Conservation (phyloP, 2,113 vertebrate genomes). For the Cololabis saira region DNA sequence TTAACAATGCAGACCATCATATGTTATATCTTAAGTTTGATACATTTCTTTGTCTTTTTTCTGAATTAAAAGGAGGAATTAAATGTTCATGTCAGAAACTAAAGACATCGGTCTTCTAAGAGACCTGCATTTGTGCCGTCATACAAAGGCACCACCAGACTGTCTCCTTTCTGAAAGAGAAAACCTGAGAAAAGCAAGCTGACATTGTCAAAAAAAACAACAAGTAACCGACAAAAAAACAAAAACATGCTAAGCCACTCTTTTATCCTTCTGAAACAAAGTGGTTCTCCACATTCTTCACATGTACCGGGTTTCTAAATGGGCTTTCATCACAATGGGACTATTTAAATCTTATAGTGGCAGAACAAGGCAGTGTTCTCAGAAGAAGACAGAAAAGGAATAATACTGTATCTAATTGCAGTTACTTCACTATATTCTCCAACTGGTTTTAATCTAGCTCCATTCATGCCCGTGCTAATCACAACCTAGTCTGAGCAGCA, state of each 20-base stretch:
- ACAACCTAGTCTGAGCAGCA: slow-evolving; percentile 61
- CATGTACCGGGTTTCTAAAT: slow-evolving; percentile 73
- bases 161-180: slow-evolving; percentile 61
- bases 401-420: slow-evolving; percentile 83
- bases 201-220: slow-evolving; percentile 38
- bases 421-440: slow-evolving; percentile 82
- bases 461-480: slow-evolving; percentile 78
- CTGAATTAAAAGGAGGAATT: background rate
- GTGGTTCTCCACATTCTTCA: slow-evolving; percentile 67
- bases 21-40: background rate
- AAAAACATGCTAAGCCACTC: slow-evolving; percentile 62
- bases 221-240: too few species aligned
- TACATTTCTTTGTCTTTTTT: background rate
- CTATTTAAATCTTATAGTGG: slow-evolving; percentile 77
- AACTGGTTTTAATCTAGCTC: slow-evolving; percentile 84
- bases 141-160: slow-evolving; percentile 47
- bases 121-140: slow-evolving; percentile 34
- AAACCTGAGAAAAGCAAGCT: slow-evolving; percentile 63
- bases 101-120: slow-evolving; percentile 38
- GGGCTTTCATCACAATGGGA: slow-evolving; percentile 73
- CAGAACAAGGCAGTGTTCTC: slow-evolving; percentile 66
- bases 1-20: background rate
- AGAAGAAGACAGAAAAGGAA: slow-evolving; percentile 60
- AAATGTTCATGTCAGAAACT: slow-evolving; percentile 10
- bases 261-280: slow-evolving; percentile 77